phyloP scores from a whole-genome alignment of 2,113 vertebrate genomes.

The Erythrolamprus reginae region DNA sequence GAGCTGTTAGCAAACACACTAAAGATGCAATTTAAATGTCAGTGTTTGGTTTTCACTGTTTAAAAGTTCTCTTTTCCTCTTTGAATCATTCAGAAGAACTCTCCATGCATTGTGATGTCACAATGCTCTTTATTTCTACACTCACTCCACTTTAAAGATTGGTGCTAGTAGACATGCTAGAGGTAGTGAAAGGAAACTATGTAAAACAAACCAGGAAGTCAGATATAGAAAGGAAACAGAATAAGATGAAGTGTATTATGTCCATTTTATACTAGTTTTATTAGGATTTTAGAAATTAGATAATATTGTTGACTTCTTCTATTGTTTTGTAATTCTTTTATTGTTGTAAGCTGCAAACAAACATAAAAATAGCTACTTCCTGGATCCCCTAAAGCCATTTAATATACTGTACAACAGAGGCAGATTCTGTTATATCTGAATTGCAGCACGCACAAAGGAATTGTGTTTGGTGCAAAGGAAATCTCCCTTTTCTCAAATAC shows the following conservation, averaged over 20 bases:
- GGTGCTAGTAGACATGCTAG: neutral
- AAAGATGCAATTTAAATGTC: neutral
- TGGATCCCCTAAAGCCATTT: neutral
- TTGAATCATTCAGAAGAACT: neutral
- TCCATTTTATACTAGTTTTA: too few relatives aligned
- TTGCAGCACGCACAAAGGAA: neutral
- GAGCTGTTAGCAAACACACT: neutral
- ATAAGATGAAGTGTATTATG: neutral
- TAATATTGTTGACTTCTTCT: too few relatives aligned
- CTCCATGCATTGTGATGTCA: neutral
- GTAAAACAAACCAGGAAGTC: neutral
- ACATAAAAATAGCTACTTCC: too few relatives aligned
- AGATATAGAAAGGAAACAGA: neutral
- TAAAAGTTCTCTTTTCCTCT: neutral
- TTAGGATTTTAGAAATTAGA: too few relatives aligned
- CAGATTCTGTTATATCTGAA: neutral
- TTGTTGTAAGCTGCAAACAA: too few relatives aligned
- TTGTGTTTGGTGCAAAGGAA: neutral
- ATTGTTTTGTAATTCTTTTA: too few relatives aligned
- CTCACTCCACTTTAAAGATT: neutral
- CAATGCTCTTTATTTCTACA: neutral
- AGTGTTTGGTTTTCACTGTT: neutral
- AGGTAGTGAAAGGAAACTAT: neutral
- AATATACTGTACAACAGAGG: neutral
- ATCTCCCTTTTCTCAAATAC: slow-evolving; percentile 14